Evolutionary conservation across 2,888 invertebrate species (phyloP), one percentile per base, ranked within the genome.

Genomic region (Polietes domitor): DNA sequence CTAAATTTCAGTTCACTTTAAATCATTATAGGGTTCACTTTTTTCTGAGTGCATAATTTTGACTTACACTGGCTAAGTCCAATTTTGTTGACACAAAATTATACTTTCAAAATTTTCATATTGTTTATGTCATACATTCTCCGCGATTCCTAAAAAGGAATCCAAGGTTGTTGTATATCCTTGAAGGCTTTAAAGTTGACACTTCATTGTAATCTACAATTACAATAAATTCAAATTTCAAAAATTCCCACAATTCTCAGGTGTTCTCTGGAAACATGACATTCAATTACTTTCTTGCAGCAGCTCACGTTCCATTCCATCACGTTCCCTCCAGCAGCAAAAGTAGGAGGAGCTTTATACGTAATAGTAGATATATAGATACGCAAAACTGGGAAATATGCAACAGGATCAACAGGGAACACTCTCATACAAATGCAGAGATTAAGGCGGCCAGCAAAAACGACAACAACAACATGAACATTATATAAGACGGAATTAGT

Each of bases 321-420:
- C 26, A 12, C 17, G 43, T 84, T 78, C 72, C 74, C 1, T 32
- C 12, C 19, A 15, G n/a, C 19, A 15, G n/a, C 10, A 75, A 41
- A 80, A 75, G 19, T 61, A 61, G 83, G 83, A 78, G 80, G 83
- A 84, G 83, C 58, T 2, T 61, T 77, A 32, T 21, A 71, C 9
- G 7, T 43, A 12, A 43, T 9, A 71, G 17, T 12, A 32, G 32
- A 72, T 43, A 47, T 2, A 0, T 12, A 43, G 41, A 70, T n/a
- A 1, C 21, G 41, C 37, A 68, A 32, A 37, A 37, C 4, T 37
- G 1, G 37, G 37, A 37, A 37, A 12, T 74, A 74, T 80, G 80
- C 83, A 80, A 83, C 77, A 80, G 80, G 80, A 83, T 78, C 37
- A 77, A 55, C 47, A 7, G n/a, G 63, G 32, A 79, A 43, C 28